phyloP scores from a whole-genome alignment of 2,888 invertebrate genomes.

The Aleiodes alternator region DNA sequence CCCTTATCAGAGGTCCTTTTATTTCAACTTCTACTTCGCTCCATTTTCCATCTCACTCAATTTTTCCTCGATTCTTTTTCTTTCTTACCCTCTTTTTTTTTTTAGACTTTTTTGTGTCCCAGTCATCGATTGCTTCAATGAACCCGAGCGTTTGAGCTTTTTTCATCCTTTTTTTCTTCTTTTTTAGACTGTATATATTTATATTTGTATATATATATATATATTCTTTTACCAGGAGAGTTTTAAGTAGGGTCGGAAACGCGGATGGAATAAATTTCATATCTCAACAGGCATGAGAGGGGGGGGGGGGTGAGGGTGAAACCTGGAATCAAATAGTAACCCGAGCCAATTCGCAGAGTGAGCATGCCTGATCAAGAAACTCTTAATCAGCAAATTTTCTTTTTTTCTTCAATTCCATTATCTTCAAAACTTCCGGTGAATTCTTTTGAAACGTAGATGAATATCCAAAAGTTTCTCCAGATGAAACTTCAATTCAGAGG shows the following conservation, averaged over 20 bases:
- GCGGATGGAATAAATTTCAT: constrained; percentile 62
- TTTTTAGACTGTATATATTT: neutral
- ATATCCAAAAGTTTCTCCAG: constrained; percentile 13
- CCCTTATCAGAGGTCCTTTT: constrained; percentile 13
- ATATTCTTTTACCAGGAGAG: constrained; percentile 17
- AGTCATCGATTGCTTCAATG: constrained; percentile 30
- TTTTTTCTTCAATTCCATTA: neutral
- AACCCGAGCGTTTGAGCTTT: neutral
- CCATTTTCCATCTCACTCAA: constrained; percentile 11
- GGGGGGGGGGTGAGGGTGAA: neutral
- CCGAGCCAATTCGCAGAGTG: constrained; percentile 6
- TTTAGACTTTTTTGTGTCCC: neutral
- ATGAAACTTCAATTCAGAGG: constrained; percentile 1
- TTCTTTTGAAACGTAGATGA: neutral
- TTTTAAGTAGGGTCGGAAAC: constrained; percentile 58
- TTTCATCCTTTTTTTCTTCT: neutral
- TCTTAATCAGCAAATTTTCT: constrained; percentile 47
- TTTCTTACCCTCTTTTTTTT: no score
- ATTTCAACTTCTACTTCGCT: constrained; percentile 27
- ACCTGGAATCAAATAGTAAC: constrained; percentile 2
- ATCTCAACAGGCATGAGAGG: neutral
- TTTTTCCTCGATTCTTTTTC: constrained; percentile 5
- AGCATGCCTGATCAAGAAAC: constrained; percentile 46
- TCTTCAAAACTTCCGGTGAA: neutral
- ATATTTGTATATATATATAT: constrained; percentile 12